Evolutionary conservation across 2,888 invertebrate genomes (phyloP), one percentile per base, ranked within the genome.

Genomic region (Eilema griseolum): DNA sequence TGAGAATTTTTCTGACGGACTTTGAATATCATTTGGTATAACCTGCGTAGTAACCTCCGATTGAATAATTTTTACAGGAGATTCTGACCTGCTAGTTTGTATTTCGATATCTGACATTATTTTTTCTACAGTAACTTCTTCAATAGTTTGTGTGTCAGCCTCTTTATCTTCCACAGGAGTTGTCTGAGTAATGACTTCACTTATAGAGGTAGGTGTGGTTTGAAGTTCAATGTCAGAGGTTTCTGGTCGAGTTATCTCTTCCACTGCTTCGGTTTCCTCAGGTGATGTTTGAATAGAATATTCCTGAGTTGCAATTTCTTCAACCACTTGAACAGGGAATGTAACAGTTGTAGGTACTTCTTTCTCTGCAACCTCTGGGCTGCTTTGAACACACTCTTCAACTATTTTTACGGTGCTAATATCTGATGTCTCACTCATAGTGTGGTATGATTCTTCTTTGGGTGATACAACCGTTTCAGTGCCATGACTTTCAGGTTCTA

Each of bases 371-470:
- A 85, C 85, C 78, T 94, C 95, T 24, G 96, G 96, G 69, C 96
- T 94, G 26, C 95, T 94, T 60, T 96, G 89, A 12, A 97, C 79
- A 70, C 95, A 95, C 92, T 97, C 97, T 91, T 97, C 97, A 16
- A 97, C 88, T 41, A 97, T 94, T 92, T 97, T 97, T 0, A 97
- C 96, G 10, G 96, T 95, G 26, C 93, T 94, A 4, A 96, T 94
- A 69, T 96, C 96, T 14, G 96, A 96, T 64, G 91, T 92, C 80
- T 96, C 96, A 73, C 96, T 96, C 70, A 96, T 91, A 5, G 96
- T 96, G 79, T 94, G 96, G 76, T 95, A 96, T 7, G 96, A 96
- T 81, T 96, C 96, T 74, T 96, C 95, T 73, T 93, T 94, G 2
- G 96, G 96, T 4, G 96, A 91, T 83, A 95, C 94, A 79, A 92